Evolutionary conservation across 2,888 invertebrate species (phyloP).

Genomic region (Anthrax anthrax): DNA sequence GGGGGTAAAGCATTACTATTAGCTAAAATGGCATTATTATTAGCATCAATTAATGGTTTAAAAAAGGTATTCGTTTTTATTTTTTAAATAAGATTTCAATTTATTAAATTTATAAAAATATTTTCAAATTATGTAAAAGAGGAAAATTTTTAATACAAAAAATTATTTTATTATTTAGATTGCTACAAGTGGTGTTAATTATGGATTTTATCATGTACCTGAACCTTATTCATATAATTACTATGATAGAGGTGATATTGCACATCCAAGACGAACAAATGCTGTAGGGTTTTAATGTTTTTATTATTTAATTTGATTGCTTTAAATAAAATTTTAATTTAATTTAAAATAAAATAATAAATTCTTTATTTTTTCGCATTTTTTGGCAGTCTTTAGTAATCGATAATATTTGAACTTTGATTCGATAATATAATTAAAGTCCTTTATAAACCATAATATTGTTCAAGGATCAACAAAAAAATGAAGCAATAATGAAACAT

Average conservation of each 20-base stretch:
- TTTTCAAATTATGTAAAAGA: constrained; percentile 34
- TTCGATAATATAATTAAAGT: no score
- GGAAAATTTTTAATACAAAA: no score
- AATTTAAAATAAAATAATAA: no score
- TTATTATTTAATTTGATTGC: no score
- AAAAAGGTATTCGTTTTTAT: constrained; percentile 42
- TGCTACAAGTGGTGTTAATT: constrained; percentile 57
- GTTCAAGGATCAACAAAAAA: no score
- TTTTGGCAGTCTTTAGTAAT: no score
- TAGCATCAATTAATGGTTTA: constrained; percentile 66
- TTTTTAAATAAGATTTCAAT: neutral
- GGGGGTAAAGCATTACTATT: constrained; percentile 67
- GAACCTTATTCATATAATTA: constrained; percentile 27
- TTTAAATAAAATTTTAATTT: no score
- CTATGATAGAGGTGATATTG: constrained; percentile 27
- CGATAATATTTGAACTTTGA: no score
- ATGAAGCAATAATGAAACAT: no score
- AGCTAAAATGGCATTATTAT: constrained; percentile 65
- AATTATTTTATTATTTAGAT: constrained; percentile 33
- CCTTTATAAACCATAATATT: no score
- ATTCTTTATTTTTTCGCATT: no score
- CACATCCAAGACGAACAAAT: constrained; percentile 21
- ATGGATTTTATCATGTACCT: constrained; percentile 54
- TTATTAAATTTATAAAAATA: constrained; percentile 5
- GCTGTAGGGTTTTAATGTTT: no score